Evolutionary conservation across 2,797 vertebrate genomes (phyloP).

Genomic region (Cossypha niveicapilla): DNA sequence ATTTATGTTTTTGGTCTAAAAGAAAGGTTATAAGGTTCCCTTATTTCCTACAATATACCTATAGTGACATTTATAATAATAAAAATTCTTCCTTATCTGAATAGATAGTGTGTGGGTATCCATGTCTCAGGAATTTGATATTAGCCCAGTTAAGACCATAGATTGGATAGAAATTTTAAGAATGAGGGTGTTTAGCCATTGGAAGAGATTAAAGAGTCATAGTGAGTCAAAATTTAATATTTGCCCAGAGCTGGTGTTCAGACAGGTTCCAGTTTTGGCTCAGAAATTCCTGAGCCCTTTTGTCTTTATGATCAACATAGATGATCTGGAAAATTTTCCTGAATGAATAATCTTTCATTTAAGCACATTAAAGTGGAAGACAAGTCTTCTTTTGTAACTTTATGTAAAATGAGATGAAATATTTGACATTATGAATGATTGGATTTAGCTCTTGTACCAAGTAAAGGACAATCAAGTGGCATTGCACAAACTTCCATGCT

Average conservation of each 20-base stretch:
- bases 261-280: neutral
- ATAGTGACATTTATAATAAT: neutral
- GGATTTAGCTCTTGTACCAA: neutral
- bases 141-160: neutral
- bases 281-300: neutral
- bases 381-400: neutral
- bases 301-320: neutral
- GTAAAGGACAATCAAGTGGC: neutral
- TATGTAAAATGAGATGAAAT: neutral
- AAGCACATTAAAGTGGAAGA: neutral
- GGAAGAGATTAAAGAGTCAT: neutral
- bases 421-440: neutral
- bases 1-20: neutral
- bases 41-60: neutral
- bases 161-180: neutral
- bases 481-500: neutral
- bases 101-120: neutral
- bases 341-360: neutral
- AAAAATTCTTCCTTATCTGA: neutral
- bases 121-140: neutral
- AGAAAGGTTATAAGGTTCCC: neutral
- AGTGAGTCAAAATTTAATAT: neutral
- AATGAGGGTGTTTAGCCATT: neutral
- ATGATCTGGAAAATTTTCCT: neutral
- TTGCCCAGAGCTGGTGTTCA: neutral